Conservation (phyloP, 2,113 vertebrate genomes). For the Perognathus longimembris region DNA sequence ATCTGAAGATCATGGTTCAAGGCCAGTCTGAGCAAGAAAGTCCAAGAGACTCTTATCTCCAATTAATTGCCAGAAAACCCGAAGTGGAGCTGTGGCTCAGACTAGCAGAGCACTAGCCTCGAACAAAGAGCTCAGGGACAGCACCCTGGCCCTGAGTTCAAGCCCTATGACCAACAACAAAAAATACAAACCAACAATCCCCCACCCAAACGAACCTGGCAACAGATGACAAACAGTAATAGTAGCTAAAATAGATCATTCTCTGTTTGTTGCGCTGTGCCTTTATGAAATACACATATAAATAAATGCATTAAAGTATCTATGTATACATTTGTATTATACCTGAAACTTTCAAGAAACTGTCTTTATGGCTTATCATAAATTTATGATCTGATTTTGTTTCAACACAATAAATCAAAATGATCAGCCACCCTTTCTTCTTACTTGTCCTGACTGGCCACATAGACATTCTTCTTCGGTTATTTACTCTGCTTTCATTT, state of each 20-base stretch:
- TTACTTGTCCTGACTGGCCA: not conserved
- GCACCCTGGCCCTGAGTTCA: too few relatives aligned
- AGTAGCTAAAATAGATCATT: not conserved
- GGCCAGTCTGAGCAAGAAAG: too few relatives aligned
- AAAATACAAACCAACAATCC: too few relatives aligned
- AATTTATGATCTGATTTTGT: constrained; percentile 74
- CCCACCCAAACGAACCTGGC: not conserved
- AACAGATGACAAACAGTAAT: constrained; percentile 48
- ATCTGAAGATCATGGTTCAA: too few relatives aligned
- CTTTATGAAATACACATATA: constrained; percentile 43
- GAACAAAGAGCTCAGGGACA: too few relatives aligned
- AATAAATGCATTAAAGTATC: not conserved
- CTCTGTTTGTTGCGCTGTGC: not conserved
- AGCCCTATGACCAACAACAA: too few relatives aligned
- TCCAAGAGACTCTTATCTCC: too few relatives aligned
- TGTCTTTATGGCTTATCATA: constrained; percentile 74
- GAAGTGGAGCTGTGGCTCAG: too few relatives aligned
- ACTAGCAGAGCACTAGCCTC: too few relatives aligned
- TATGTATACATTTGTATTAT: not conserved
- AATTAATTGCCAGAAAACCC: too few relatives aligned
- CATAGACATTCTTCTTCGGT: constrained; percentile 37
- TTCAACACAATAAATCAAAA: constrained; percentile 70
- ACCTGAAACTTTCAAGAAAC: constrained; percentile 28
- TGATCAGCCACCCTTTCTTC: not conserved
- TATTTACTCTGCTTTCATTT: constrained; percentile 52